Percentiles rank a stretch among this genome's conserved stretches.
Evolutionary conservation across 2,797 vertebrate genomes (phyloP).

Genomic region (Craterocephalus amniculus): DNA sequence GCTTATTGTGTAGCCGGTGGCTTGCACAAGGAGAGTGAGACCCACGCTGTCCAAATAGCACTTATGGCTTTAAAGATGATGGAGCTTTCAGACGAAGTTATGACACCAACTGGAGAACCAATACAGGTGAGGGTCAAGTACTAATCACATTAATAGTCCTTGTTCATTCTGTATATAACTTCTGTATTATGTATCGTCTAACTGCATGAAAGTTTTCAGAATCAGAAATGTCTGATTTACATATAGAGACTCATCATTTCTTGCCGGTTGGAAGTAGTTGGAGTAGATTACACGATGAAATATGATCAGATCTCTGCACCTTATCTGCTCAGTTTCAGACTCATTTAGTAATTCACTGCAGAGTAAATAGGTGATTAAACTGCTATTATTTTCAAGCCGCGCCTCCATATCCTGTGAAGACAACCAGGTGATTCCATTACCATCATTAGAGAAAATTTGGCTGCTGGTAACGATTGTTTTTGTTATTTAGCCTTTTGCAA

Average conservation of each 20-base stretch:
- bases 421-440: no score
- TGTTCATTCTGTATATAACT: constrained; percentile 20
- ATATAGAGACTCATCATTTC: neutral
- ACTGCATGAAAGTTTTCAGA: neutral
- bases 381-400: neutral
- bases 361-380: neutral
- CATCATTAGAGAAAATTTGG: no score
- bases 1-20: constrained; percentile 98
- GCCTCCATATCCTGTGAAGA: no score
- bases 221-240: constrained; percentile 12
- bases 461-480: no score
- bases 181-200: constrained; percentile 13
- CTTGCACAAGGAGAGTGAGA: constrained; percentile 94
- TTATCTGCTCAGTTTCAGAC: neutral
- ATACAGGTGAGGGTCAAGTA: constrained; percentile 88
- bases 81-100: constrained; percentile 94
- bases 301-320: neutral
- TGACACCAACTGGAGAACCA: constrained; percentile 93
- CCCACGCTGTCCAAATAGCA: constrained; percentile 93
- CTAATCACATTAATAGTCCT: constrained; percentile 9
- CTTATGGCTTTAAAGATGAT: constrained; percentile 99
- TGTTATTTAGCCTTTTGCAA: no score
- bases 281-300: neutral
- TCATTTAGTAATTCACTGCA: neutral
- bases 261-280: neutral